Evolutionary conservation across 2,888 invertebrate genomes (phyloP).

Genomic region (Mythimna ferrago): DNA sequence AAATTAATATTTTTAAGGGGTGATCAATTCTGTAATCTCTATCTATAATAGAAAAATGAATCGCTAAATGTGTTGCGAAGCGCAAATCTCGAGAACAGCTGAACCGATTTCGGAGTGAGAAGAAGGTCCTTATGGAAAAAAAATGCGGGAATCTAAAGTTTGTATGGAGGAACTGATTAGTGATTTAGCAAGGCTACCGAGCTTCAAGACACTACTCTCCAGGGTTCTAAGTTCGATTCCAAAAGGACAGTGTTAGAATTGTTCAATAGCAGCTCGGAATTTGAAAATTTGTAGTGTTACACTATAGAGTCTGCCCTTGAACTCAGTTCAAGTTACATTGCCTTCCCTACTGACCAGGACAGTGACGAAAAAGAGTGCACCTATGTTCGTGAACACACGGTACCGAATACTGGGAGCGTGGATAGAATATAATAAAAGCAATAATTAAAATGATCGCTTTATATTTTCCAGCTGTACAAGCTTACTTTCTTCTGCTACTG

Average conservation of each 20-base stretch:
- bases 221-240: too few species aligned
- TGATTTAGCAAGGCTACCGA: too few species aligned
- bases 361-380: not conserved
- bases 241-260: too few species aligned
- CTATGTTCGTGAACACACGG: too few species aligned
- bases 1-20: not conserved
- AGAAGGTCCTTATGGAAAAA: too few species aligned
- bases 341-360: not conserved
- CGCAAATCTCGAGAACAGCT: too few species aligned
- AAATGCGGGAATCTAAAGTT: not conserved
- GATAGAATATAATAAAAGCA: not conserved
- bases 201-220: too few species aligned
- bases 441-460: not conserved
- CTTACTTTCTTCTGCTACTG: slow-evolving; percentile 50
- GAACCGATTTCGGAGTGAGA: too few species aligned
- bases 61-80: too few species aligned
- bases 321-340: not conserved
- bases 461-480: slow-evolving; percentile 53
- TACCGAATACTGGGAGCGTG: not conserved
- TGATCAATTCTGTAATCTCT: not conserved
- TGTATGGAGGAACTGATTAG: too few species aligned
- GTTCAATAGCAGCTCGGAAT: not conserved
- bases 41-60: too few species aligned
- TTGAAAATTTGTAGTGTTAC: not conserved
- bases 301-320: not conserved